Base-by-base conservation (phyloP, 2,113 vertebrate species). In the Gymnocephalus cernua region DNA sequence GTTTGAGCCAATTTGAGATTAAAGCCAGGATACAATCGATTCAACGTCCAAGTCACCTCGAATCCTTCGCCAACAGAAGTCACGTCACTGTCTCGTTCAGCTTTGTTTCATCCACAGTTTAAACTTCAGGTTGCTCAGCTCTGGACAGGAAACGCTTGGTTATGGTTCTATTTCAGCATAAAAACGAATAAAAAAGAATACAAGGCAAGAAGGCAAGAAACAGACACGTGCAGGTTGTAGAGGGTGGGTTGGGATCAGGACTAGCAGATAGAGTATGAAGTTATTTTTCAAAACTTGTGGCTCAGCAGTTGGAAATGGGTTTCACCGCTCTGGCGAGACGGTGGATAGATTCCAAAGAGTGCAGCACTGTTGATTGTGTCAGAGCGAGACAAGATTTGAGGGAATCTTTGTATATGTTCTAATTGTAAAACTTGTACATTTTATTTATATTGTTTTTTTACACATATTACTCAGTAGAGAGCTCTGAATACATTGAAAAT, bases 401-500 rank as follows among this genome's bases (percentile, higher is more conserved):
- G 93, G 89, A 93, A 94, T 95, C 95, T 96, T 97, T 99, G 97
- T 98, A 97, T 96, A 97, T 97, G 96, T 96, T 97, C 93, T 95
- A 96, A 96, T 88, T 99, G 97, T 99, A 99, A 97, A 99, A 96
- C 95, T 97, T 99, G 97, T 99, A 99, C 94, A 99, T 98, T 98
- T 99, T 97, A 98, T 99, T 99, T 99, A 98, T 98, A 97, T 96
- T 95, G 95, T 96, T 94, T 91, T 91, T 98, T 97, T 97, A 98
- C 94, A 97, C 96, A 96, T 95, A 96, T 97, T 96, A 96, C 96
- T 97, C 96, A 95, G 96, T 97, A 97, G 97, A 98, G 96, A 96
- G 96, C 97, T 99, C 98, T 97, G 97, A 96, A 96, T 96, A 97
- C 97, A 97, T 98, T 97, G 95, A 97, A 98, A 98, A 98, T 99